Base-by-base conservation (phyloP, 2,113 vertebrate species). In the Siphamia tubifer region DNA sequence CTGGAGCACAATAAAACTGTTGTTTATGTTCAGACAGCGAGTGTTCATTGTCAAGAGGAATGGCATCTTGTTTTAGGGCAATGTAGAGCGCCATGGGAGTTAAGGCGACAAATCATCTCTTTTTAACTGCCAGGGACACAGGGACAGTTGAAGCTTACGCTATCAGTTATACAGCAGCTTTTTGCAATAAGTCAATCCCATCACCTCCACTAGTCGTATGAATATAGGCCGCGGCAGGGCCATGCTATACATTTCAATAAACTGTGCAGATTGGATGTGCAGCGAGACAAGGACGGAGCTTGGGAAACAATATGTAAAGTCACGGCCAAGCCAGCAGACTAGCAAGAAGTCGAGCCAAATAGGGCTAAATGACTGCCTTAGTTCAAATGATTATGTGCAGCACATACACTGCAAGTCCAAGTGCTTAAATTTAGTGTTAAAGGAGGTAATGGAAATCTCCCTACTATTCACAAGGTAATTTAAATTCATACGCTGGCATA, bases 181-280 rank as follows among this genome's bases (percentile, higher is more conserved):
- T 78, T 77, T 54, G 74, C 57, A 67, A 85, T 83, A 67, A 76
- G 82, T 90, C 89, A 81, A 87, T 87, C 75, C 80, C 84, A 86
- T 51, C 43, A 24, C 71, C 80, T 25, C 62, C 23, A 6, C 60
- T 48, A 40, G 83, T 75, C 79, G 31, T 54, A 58, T 77, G 82
- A 80, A 81, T 85, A 85, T 68, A 75, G 72, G 68, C 53, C 3
- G 27, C 15, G 39, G 54, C 54, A 53, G 56, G 52, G 69, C 32
- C 51, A 25, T 12, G 72, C 48, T 52, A 58, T 79, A 78, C 84
- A 85, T 89, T 85, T 84, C 72, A 89, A 85, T 85, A 83, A 86
- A 67, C 34, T 16, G 39, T 8, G 65, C 44, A 45, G 68, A 76
- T 68, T 69, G 73, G 55, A 65, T 74, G 58, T 27, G 54, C 42